Evolutionary conservation across 2,113 vertebrate species (phyloP).

Genomic region (human (Homo sapiens)): DNA sequence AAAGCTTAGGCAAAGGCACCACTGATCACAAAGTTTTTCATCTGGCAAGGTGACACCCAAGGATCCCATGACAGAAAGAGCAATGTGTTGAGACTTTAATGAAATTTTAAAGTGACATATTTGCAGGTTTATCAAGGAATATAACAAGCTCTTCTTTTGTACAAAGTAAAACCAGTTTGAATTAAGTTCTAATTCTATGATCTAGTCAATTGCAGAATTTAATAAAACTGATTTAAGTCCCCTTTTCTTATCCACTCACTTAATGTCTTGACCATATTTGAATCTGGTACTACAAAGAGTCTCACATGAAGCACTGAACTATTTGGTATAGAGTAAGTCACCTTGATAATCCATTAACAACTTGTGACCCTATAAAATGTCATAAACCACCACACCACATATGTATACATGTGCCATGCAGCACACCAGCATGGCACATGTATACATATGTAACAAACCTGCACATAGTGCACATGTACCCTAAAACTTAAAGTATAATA

Average conservation of each 20-base stretch:
- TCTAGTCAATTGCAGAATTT: background rate
- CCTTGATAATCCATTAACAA: background rate
- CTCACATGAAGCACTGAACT: background rate
- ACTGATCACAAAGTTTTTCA: no score
- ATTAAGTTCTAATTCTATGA: background rate
- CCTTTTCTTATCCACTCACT: background rate
- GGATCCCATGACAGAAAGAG: background rate
- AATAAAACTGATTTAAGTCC: background rate
- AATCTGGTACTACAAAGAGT: background rate
- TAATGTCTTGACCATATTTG: background rate
- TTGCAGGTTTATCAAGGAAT: slow-evolving; percentile 1
- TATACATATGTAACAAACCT: no score
- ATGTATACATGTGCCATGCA: no score
- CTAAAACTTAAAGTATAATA: no score
- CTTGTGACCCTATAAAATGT: background rate
- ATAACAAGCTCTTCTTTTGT: background rate
- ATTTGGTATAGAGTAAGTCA: background rate
- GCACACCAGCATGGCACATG: no score
- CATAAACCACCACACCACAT: background rate
- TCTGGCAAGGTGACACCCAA: no score
- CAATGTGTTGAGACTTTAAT: background rate
- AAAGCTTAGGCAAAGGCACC: no score
- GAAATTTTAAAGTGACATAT: background rate
- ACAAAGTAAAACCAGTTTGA: background rate
- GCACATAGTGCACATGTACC: no score